Evolutionary conservation across 2,888 invertebrate species (phyloP).

Genomic region (Seira musarum): DNA sequence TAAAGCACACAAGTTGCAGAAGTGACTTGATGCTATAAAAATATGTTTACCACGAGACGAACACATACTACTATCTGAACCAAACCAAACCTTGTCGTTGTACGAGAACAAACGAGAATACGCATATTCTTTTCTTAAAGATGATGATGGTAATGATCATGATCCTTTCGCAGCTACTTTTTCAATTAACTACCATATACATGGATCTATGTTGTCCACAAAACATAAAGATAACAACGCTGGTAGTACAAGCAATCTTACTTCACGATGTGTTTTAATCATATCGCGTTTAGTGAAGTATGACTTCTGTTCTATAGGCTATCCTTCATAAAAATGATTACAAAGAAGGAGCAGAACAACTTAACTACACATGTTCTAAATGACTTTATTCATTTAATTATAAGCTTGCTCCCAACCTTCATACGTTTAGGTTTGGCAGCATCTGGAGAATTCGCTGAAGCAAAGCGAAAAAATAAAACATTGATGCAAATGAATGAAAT

Average conservation of each 20-base stretch:
- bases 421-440: neutral
- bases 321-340: slow-evolving; percentile 15
- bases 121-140: neutral
- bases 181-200: slow-evolving; percentile 37
- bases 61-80: neutral
- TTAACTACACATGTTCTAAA: slow-evolving; percentile 34
- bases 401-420: slow-evolving; percentile 4
- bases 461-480: neutral
- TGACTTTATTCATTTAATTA: slow-evolving; percentile 53
- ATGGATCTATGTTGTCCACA: neutral
- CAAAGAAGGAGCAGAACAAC: slow-evolving; percentile 6
- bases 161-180: slow-evolving; percentile 21
- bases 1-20: slow-evolving; percentile 31
- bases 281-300: slow-evolving; percentile 8
- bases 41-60: neutral
- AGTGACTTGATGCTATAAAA: slow-evolving; percentile 18
- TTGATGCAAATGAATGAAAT: slow-evolving; percentile 2
- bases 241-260: neutral
- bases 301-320: neutral
- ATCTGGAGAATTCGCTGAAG: slow-evolving; percentile 17
- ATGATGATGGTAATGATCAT: slow-evolving; percentile 41
- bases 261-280: slow-evolving; percentile 4
- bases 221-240: slow-evolving; percentile 19
- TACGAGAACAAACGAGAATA: neutral
- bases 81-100: neutral